phyloP scores from a whole-genome alignment of 2,113 vertebrate species.

The Sapayoa aenigma region DNA sequence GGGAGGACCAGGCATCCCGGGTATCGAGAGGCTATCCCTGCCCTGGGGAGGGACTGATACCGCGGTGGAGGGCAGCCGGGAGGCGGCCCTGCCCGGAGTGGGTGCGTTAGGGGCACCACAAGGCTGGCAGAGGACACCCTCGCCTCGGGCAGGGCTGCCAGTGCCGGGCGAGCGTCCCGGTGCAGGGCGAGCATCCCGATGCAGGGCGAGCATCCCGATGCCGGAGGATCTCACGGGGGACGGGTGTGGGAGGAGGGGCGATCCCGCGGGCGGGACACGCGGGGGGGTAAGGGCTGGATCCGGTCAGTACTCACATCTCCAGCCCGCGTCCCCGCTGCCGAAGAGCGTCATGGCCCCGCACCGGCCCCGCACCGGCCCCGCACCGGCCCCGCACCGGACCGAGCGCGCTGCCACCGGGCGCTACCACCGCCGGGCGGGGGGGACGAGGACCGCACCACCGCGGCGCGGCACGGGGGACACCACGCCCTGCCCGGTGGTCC shows the following conservation, averaged over 20 bases:
- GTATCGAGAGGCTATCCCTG: not conserved
- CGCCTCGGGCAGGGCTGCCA: not conserved
- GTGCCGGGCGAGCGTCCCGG: not conserved
- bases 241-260: not conserved
- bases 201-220: not conserved
- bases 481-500: not conserved
- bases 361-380: not conserved
- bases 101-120: not conserved
- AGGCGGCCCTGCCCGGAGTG: not conserved
- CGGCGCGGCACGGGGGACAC: not conserved
- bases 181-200: not conserved
- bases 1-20: not conserved
- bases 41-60: not conserved
- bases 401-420: not conserved
- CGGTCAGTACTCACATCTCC: slow-evolving; percentile 2
- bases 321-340: not conserved
- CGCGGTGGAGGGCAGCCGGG: not conserved
- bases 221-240: not conserved
- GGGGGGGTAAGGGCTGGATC: not conserved
- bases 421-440: not conserved
- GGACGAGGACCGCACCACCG: not conserved
- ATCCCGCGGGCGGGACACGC: not conserved
- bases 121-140: not conserved
- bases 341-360: not conserved
- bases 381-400: not conserved